These are phyloP conservation scores for Lasioglossum villosulum DNA, from an alignment of 2,888 invertebrate species.

Conservation along the genomic window DNA sequence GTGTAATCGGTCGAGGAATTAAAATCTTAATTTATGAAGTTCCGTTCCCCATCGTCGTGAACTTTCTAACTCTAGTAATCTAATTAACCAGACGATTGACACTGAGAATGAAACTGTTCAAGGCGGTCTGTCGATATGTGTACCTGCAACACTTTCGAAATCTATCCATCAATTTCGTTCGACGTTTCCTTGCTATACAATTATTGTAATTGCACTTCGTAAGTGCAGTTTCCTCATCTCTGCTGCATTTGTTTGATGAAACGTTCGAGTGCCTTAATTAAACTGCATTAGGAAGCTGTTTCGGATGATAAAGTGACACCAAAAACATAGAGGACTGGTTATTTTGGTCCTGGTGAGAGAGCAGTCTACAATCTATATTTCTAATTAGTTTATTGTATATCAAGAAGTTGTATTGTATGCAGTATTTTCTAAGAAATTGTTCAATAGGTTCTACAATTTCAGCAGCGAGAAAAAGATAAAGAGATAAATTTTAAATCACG, in stretches of 20 bases:
- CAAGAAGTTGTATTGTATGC: too few species aligned
- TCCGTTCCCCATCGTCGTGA: not conserved
- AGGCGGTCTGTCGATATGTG: not conserved
- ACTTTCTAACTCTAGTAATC: not conserved
- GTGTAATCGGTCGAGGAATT: not conserved
- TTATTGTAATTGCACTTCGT: not conserved
- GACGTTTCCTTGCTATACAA: not conserved
- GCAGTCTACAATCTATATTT: too few species aligned
- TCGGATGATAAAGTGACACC: too few species aligned
- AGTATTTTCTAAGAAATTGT: too few species aligned
- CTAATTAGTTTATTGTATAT: too few species aligned
- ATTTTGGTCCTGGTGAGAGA: too few species aligned
- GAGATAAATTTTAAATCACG: too few species aligned
- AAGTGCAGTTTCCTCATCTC: not conserved
- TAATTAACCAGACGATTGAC: not conserved
- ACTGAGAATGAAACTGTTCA: not conserved
- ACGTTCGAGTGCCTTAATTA: not conserved
- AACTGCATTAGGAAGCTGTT: not conserved
- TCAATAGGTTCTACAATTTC: too few species aligned
- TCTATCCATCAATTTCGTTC: not conserved
- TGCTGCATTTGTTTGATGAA: not conserved
- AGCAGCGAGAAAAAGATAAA: too few species aligned
- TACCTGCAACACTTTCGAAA: not conserved
- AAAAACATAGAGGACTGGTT: too few species aligned
- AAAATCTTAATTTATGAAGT: not conserved